phyloP scores from a whole-genome alignment of 1,140 invertebrate species.

The Ladona fulva region DNA sequence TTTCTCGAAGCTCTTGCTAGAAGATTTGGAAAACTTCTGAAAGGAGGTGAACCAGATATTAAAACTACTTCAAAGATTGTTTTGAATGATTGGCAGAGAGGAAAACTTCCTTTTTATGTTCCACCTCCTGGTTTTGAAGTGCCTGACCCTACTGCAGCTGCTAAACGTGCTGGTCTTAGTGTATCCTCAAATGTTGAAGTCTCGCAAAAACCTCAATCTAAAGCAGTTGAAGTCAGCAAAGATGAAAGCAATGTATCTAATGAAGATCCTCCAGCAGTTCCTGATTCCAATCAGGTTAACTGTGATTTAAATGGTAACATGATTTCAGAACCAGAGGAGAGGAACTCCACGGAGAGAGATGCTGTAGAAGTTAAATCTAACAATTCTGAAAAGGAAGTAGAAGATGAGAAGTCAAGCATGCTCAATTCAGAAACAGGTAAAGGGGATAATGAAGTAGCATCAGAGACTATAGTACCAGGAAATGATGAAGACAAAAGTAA shows the following conservation, averaged over 20 bases:
- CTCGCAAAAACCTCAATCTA: conserved; percentile 11
- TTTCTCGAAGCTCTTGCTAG: conserved; percentile 88
- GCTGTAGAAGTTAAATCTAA: conserved; percentile 16
- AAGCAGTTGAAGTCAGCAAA: conserved; percentile 30
- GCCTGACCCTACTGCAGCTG: conserved; percentile 34
- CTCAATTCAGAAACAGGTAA: conserved; percentile 34
- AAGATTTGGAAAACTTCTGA: conserved; percentile 81
- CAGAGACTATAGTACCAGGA: conserved; percentile 23
- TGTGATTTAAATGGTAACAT: too few relatives aligned
- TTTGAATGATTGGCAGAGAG: conserved; percentile 97
- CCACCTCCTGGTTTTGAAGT: conserved; percentile 67
- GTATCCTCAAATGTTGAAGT: neutral
- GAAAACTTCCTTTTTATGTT: conserved; percentile 91
- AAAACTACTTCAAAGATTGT: conserved; percentile 85
- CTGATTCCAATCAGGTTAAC: too few relatives aligned
- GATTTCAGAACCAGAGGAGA: neutral
- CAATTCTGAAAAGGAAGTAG: conserved; percentile 44
- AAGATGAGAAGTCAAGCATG: conserved; percentile 38
- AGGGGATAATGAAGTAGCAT: conserved; percentile 30
- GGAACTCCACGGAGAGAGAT: conserved; percentile 19
- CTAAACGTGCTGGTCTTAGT: conserved; percentile 28
- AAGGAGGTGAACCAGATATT: conserved; percentile 93
- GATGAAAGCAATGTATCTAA: conserved; percentile 13
- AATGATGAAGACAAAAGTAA: conserved; percentile 29
- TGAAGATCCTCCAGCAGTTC: neutral